Conservation (phyloP, 2,113 vertebrate species). For the Stomatorhinus ivindoensis region DNA sequence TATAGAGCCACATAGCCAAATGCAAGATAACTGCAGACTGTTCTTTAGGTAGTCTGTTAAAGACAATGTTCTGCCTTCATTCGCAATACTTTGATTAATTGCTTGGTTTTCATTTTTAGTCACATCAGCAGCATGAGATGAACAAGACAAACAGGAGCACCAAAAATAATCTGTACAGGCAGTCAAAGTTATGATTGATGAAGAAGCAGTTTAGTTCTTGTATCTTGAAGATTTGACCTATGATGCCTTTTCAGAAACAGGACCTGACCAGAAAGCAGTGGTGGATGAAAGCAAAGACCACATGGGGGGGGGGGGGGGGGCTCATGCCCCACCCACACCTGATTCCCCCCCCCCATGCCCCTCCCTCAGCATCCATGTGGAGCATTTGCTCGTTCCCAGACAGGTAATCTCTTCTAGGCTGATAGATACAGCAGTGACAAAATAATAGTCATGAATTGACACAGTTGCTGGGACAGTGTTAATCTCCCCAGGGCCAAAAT, state of each 20-base stretch:
- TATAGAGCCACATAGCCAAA: background rate
- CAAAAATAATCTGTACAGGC: background rate
- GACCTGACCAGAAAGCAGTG: no score
- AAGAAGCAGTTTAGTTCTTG: background rate
- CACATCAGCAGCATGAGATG: background rate
- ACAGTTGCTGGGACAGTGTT: background rate
- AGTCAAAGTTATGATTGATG: background rate
- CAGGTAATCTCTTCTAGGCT: background rate
- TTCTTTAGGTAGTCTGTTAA: background rate
- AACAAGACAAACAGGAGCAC: background rate
- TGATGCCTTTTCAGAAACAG: background rate
- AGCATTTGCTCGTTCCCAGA: background rate
- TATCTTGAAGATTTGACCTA: background rate
- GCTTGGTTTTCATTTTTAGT: background rate
- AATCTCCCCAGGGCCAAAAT: background rate
- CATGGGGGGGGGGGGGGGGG: no score
- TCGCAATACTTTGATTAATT: background rate
- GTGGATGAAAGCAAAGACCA: background rate
- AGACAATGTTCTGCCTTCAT: background rate
- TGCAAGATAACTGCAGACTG: background rate
- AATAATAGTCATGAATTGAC: conserved; percentile 14
- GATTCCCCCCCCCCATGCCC: no score
- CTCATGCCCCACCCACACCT: no score
- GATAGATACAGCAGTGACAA: background rate
- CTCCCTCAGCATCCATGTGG: background rate